Base-by-base conservation (phyloP, 2,797 vertebrate genomes). In the Gymnothorax javanicus region DNA sequence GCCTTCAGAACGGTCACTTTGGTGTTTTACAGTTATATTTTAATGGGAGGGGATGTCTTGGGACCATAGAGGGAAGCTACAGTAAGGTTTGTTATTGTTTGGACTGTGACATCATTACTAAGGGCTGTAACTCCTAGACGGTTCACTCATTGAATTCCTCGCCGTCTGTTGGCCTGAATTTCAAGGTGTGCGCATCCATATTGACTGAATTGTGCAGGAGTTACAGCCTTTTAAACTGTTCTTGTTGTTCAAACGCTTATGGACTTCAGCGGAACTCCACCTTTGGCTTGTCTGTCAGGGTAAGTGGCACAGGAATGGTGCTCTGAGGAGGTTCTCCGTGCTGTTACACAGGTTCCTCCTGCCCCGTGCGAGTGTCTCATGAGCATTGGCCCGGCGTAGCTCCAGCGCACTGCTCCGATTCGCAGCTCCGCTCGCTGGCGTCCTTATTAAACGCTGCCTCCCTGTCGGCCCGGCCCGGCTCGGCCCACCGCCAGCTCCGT, bases 401-500 rank as follows among this genome's bases (percentile, higher is more conserved):
- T 23, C 52, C 52, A 25, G 54, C 5, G 12, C 56, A 43, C 33
- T 3, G 57, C 33, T 43, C 64, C 52, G 43, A 82, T 83, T 25
- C 62, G 82, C 58, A 12, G 57, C 57, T 84, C 56, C n/a, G 33
- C 82, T 33, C 59, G 69, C 56, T 54, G 82, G 57, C 71, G 64
- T n/a, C 90, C 89, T 93, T 93, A 93, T 95, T 94, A 94, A 94
- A 92, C 92, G 94, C 93, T 91, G 93, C 85, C 89, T 94, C 93
- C 94, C 91, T 91, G 93, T 93, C 91, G 90, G 91, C 93, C 94
- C 91, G 91, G 93, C 93, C 91, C 91, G 91, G 84, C 91, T 94
- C 91, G 93, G 94, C 94, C 92, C 90, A 90, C 86, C 90, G 95
- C 95, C 94, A 96, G 93, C 94, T 93, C 94, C 93, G 91, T 94